Evolutionary conservation across 2,888 invertebrate species (phyloP).

Genomic region (Patella depressa): DNA sequence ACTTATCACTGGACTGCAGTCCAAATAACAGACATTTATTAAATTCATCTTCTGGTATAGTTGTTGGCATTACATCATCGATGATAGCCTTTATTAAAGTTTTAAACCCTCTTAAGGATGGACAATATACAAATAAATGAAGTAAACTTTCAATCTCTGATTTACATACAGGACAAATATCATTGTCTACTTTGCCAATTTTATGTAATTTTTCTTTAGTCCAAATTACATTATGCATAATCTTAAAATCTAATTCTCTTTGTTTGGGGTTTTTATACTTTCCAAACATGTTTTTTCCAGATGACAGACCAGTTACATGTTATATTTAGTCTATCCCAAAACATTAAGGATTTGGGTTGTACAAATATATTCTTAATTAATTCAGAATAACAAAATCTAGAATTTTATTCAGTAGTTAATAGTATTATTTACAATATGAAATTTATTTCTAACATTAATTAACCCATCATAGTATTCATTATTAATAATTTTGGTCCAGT

Average conservation of each 20-base stretch:
- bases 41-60: constrained; percentile 6
- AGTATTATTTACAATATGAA: too few species aligned
- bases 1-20: background rate
- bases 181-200: background rate
- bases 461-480: too few species aligned
- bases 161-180: background rate
- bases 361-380: background rate
- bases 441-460: too few species aligned
- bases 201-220: background rate
- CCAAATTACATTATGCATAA: constrained; percentile 3
- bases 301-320: background rate
- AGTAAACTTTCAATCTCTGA: background rate
- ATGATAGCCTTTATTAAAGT: background rate
- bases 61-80: background rate
- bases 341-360: background rate
- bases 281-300: background rate
- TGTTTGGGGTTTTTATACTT: background rate
- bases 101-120: background rate
- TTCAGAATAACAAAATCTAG: background rate
- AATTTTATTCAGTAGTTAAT: background rate
- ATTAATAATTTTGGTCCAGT: too few species aligned
- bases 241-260: background rate
- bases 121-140: constrained; percentile 1
- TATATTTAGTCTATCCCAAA: background rate
- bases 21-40: background rate